Base-by-base conservation (phyloP, 2,888 invertebrate genomes). In the Luperina nickerlii region DNA sequence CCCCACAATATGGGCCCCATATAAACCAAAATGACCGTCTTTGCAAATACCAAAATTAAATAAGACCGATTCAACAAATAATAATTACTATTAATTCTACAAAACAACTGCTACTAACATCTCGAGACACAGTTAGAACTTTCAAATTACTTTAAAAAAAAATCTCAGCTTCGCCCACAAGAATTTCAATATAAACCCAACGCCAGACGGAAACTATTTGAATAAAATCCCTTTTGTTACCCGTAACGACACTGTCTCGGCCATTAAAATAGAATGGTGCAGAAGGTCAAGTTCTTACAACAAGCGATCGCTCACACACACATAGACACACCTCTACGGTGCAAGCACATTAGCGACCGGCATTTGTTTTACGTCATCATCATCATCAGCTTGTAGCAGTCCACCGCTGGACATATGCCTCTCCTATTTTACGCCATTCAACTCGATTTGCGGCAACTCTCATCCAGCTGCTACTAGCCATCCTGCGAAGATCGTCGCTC, bases 171-270 rank as follows among this genome's bases (percentile, higher is more conserved):
- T 76, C 65, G 51, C 65, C 83, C 83, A 72, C 83, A 84, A 82
- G 89, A 89, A 89, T 89, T 89, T 89, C 90, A 89, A 89, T 89
- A 89, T 88, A 88, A 88, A 85, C 75, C 85, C 75, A 69, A 70
- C 78, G 74, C 72, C 79, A 83, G 83, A 88, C 88, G 80, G 84
- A 83, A 91, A 90, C 91, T 91, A 92, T 92, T 92, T 91, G 90
- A 92, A 92, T 93, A 92, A 92, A 93, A 92, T 90, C 88, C 86
- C 88, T 90, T 90, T 89, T 81, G 86, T 85, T 74, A 74, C 74
- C 63, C 82, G 84, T 88, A 87, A 89, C 88, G 89, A 88, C 90
- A 84, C 66, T 86, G 88, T 88, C 87, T 82, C 79, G 74, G 27
- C 78, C 78, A 78, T 86, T 83, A 68, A 45, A 78, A 11, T 32